Base-by-base conservation (phyloP, 2,888 invertebrate species). In the Cistogaster globosa region DNA sequence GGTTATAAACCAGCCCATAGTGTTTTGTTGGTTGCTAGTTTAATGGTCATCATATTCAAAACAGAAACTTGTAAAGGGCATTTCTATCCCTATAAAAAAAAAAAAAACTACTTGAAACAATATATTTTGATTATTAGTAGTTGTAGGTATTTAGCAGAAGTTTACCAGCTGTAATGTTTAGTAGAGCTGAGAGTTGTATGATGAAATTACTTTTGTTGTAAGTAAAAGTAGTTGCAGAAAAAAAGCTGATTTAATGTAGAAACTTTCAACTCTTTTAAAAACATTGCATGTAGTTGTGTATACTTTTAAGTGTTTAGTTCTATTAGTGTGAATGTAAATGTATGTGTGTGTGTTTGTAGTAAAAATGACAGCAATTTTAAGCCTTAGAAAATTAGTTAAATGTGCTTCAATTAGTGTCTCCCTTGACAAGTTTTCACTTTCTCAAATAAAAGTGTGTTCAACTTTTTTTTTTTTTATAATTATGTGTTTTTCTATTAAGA, bases 361-460 rank as follows among this genome's bases (percentile, higher is more conserved):
- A 2, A 4, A 62, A 45, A 69, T 75, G 51, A 26, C 22, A 18
- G 60, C 42, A 69, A 38, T 77, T 84, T 75, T 76, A 38, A 74
- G 83, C 83, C 78, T 55, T 48, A 77, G 86, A 83, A 86, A 84
- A 86, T 86, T 85, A 87, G 80, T 80, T 78, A 69, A 81, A 86
- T 83, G 86, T 87, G 86, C 86, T 74, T 84, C 83, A 87, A 87
- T 87, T 87, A 87, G 86, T 87, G 84, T 87, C 78, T 74, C 63
- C 53, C 75, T 76, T 72, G 57, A 62, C 22, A 65, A 79, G 45
- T 79, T 81, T 45, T 75, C 57, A 57, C 63, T 76, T 76, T 75
- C 48, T 38, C 51, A 51, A 63, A 69, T 63, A 75, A n/a, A n/a
- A 71, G 16, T 68, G 57, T 51, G 42, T 51, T 60, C 14, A 32